Percentiles rank a stretch among this genome's conserved stretches.
Conservation (phyloP, 1,140 invertebrate species). For the Diabrotica undecimpunctata region DNA sequence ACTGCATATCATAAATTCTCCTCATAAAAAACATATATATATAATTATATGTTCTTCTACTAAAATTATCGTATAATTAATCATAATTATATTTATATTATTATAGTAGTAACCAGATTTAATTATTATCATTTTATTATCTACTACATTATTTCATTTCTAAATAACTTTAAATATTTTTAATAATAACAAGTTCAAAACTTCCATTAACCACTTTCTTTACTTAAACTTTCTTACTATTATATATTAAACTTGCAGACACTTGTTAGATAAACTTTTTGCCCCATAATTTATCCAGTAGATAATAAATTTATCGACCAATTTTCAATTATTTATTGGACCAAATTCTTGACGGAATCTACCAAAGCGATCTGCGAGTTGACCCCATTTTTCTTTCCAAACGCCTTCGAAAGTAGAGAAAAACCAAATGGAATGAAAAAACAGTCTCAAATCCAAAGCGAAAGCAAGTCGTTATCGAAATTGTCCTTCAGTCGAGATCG, state of each 20-base stretch:
- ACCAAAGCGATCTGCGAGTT: background rate
- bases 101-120: too few relatives aligned
- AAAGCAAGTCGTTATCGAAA: conserved; percentile 17
- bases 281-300: background rate
- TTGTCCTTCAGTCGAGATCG: conserved; percentile 14
- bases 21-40: too few relatives aligned
- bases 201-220: too few relatives aligned
- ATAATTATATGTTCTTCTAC: too few relatives aligned
- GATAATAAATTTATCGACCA: background rate
- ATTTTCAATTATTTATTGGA: background rate
- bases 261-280: background rate
- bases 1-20: too few relatives aligned
- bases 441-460: conserved; percentile 11
- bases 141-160: too few relatives aligned
- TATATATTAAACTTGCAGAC: background rate
- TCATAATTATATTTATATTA: too few relatives aligned
- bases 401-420: conserved; percentile 11
- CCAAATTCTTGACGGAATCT: conserved; percentile 1
- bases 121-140: too few relatives aligned
- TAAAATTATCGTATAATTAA: too few relatives aligned
- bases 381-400: background rate
- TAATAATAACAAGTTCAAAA: too few relatives aligned
- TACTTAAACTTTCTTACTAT: too few relatives aligned
- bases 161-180: too few relatives aligned
- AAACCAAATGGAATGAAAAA: conserved; percentile 16